Evolutionary conservation across 2,113 vertebrate species (phyloP), one percentile per base, ranked within the genome.

Genomic region (Dicaeum eximium): DNA sequence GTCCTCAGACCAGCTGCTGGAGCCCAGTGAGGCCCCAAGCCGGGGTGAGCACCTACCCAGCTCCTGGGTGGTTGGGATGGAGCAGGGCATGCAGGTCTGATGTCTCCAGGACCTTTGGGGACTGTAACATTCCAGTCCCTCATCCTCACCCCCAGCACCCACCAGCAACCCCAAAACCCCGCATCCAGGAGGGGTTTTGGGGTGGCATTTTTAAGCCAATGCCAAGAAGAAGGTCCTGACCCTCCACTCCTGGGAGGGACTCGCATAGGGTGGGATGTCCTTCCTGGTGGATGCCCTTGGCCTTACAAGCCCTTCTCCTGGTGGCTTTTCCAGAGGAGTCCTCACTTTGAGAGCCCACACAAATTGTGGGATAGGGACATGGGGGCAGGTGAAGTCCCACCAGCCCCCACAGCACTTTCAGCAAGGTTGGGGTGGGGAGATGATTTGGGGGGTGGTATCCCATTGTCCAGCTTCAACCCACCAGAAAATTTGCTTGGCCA

Each of bases 1-100:
- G 70, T 98, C 98, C 3, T 98, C 97, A 3, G 98, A 98, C 85
- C 96, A 40, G 87, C 97, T 98, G 62, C 93, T 98, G 87, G 98
- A 98, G 45, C 96, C 96, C 88, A 72, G 97, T 3, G 96, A 98
- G 91, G 95, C 97, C 27, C 96, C 95, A 37, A 16, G 79, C 45
- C 42, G 11, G 13, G 79, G 33, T 0, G 80, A 94, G 35, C 93
- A 73, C 82, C 71, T 48, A 20, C 87, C 95, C 57, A 86, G 86
- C 80, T 94, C 94, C 62, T 96, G 87, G 93, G 90, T 72, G 4
- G 93, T 91, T 85, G 95, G 93, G 4, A 60, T 30, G 21, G 96
- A 97, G 72, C 56, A 22, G 22, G 91, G 96, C 15, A 58, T 74
- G 0, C 24, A 0, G 6, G 78, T 95, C 57, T 97, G 93, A 97